Base-by-base conservation (phyloP, 1,140 invertebrate species). In the Euura lappo region DNA sequence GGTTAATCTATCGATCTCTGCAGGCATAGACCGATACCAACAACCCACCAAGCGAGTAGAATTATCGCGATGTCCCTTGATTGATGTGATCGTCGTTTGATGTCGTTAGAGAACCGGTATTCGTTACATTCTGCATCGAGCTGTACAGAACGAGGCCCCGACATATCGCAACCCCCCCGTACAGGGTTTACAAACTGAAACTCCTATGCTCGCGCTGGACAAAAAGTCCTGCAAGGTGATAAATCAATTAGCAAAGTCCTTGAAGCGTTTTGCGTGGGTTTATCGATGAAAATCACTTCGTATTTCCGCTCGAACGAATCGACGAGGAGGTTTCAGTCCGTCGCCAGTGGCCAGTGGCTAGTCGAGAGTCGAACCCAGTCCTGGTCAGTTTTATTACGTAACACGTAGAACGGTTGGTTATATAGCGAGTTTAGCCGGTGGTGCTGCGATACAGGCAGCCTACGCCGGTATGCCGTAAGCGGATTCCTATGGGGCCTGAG, bases 11-110 rank as follows among this genome's bases (percentile, higher is more conserved):
- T 79, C 82, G 82, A 81, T 80, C 71, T 66, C 28, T 47, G 72
- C 28, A 13, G 46, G 47, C 28, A 28, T 28, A 28, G 28, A 28
- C 70, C 71, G 71, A 72, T 60, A 71, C 74, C 67, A 74, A 70
- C 64, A 71, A 72, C 70, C 76, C 77, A 80, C 71, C 71, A 73
- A 71, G 75, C 72, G 81, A 78, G 76, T 80, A 76, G 81, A 86
- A 85, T 85, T 85, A 85, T 83, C 83, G 77, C 78, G 82, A 84
- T 84, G 84, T 83, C 79, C 76, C 80, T 82, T 85, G 85, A 86
- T 86, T 81, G 85, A 87, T 87, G 82, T 78, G 85, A 85, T 85
- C 82, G 83, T 86, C 83, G 83, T 86, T 85, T 83, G 84, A 85
- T 77, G 81, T 80, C 79, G 80, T 80, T 82, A 79, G 75, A 80